Percentiles rank a stretch among this genome's conserved stretches.
These are phyloP conservation scores for Rhincodon typus DNA, from an alignment of 2,797 vertebrate genomes.

Conservation along the genomic window DNA sequence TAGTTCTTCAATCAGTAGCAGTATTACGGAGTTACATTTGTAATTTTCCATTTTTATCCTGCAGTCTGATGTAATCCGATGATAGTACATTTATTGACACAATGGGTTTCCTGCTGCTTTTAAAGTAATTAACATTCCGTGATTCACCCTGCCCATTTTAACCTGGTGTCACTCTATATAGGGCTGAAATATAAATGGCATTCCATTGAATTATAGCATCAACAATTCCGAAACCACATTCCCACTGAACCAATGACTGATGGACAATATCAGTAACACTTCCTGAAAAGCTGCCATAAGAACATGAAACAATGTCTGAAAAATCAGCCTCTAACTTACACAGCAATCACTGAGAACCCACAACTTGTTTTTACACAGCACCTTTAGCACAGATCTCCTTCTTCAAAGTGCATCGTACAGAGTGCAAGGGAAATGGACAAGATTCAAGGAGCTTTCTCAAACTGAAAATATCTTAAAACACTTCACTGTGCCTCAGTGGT, in stretches of 20 bases:
- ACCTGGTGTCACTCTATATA: not conserved
- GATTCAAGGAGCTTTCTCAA: not conserved
- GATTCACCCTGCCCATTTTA: not conserved
- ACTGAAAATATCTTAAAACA: not conserved
- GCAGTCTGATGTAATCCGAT: not conserved
- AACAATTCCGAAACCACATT: not conserved
- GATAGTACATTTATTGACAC: not conserved
- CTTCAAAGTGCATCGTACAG: not conserved
- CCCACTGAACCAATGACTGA: not conserved
- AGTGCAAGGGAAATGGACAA: not conserved
- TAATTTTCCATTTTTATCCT: not conserved
- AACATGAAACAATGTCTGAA: not conserved
- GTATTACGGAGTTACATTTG: not conserved
- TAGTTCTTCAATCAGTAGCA: not conserved
- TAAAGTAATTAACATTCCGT: not conserved
- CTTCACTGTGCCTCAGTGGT: not conserved
- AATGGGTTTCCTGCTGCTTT: not conserved
- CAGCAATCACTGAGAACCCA: not conserved
- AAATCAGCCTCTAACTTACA: not conserved
- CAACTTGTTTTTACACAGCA: not conserved
- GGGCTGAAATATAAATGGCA: not conserved
- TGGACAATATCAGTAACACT: not conserved
- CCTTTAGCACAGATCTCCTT: not conserved
- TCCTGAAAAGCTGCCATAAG: not conserved
- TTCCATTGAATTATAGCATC: not conserved